phyloP scores from a whole-genome alignment of 2,797 vertebrate species.

The Myotis myotis region DNA sequence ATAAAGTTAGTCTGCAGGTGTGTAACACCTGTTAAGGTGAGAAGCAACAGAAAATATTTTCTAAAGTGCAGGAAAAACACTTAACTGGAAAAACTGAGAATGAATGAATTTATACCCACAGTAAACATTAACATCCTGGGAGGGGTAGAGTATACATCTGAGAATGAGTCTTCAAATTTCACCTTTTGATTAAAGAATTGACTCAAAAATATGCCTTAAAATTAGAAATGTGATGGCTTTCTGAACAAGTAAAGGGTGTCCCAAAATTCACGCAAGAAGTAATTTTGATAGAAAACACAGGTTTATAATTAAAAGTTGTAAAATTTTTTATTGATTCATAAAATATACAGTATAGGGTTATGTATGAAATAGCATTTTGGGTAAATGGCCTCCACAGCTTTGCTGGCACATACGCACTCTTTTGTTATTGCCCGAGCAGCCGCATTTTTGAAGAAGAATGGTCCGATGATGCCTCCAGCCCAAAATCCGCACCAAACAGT shows the following conservation, averaged over 20 bases:
- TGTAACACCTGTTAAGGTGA: background rate
- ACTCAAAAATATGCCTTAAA: background rate
- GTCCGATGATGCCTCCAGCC: too few relatives aligned
- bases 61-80: background rate
- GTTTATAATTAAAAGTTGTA: too few relatives aligned
- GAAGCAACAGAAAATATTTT: background rate
- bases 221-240: background rate
- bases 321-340: too few relatives aligned
- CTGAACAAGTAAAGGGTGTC: background rate
- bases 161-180: background rate
- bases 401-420: too few relatives aligned
- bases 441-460: too few relatives aligned
- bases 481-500: too few relatives aligned
- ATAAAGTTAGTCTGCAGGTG: background rate
- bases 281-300: too few relatives aligned
- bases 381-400: too few relatives aligned
- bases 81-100: background rate
- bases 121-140: conserved; percentile 11
- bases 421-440: too few relatives aligned
- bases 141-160: background rate
- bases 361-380: too few relatives aligned
- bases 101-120: background rate
- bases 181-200: background rate
- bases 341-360: too few relatives aligned
- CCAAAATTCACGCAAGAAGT: too few relatives aligned